Conservation (phyloP, 2,113 vertebrate species). For the Eretmochelys imbricata region DNA sequence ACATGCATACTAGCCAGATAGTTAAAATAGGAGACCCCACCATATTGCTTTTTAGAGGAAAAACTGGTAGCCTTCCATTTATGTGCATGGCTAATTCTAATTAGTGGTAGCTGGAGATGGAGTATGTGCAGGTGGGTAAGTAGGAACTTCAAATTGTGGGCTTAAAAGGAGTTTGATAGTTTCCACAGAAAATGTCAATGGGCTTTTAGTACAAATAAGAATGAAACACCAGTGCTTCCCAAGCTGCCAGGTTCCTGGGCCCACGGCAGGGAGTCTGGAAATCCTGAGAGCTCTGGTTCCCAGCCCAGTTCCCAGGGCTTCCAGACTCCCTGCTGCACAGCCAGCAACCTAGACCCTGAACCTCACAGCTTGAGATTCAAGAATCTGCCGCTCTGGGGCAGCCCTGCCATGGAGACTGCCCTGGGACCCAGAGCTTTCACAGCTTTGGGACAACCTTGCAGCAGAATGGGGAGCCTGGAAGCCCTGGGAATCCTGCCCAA, state of each 20-base stretch:
- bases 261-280: background rate
- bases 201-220: background rate
- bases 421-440: background rate
- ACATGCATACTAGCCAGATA: background rate
- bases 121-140: accelerated
- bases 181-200: background rate
- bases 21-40: background rate
- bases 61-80: background rate
- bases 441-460: background rate
- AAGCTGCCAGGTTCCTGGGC: background rate
- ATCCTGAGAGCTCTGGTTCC: background rate
- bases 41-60: background rate
- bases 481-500: background rate
- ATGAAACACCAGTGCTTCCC: background rate
- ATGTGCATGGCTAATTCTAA: background rate
- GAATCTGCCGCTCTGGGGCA: background rate
- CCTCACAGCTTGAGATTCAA: background rate
- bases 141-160: background rate
- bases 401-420: background rate
- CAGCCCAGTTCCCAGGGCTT: background rate
- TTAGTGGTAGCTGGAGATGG: background rate
- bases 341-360: background rate
- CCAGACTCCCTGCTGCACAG: background rate
- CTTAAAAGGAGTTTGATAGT: background rate
- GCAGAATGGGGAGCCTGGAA: background rate